A percentile compares a stretch with the other conserved stretches of the same genome.
phyloP scores from a whole-genome alignment of 2,797 vertebrate genomes.

The Zalophus californianus region DNA sequence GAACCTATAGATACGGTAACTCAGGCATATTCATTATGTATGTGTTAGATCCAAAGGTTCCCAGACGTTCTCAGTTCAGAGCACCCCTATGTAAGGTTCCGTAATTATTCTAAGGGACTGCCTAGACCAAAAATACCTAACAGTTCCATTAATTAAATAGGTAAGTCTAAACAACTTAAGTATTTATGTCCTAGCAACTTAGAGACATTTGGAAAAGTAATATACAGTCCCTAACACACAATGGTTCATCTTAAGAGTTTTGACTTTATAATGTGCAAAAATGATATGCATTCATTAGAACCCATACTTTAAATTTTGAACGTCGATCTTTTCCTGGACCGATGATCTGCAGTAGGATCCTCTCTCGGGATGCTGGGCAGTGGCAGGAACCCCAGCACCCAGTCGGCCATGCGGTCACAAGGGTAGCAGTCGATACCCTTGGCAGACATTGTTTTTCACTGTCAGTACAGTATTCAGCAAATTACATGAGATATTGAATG shows the following conservation, averaged over 20 bases:
- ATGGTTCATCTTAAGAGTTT: background rate
- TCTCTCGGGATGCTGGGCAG: background rate
- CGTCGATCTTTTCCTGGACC: background rate
- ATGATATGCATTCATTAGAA: background rate
- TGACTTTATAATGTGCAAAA: background rate
- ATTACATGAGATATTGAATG: background rate
- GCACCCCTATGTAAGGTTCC: background rate
- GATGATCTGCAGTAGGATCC: background rate
- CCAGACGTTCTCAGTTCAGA: background rate
- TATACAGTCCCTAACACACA: background rate
- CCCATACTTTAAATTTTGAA: background rate
- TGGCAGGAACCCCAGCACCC: background rate
- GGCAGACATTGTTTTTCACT: background rate
- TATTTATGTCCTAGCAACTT: background rate
- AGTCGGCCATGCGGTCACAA: background rate
- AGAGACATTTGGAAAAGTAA: background rate
- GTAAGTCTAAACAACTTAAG: background rate
- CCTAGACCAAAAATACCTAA: background rate
- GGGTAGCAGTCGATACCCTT: background rate
- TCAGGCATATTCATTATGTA: background rate
- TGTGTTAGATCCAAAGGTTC: background rate
- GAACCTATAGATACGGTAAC: background rate
- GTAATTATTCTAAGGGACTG: background rate
- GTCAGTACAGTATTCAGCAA: background rate
- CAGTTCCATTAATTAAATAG: background rate